Conservation (phyloP, 1,140 invertebrate species). For the Trachymyrmex septentrionalis region DNA sequence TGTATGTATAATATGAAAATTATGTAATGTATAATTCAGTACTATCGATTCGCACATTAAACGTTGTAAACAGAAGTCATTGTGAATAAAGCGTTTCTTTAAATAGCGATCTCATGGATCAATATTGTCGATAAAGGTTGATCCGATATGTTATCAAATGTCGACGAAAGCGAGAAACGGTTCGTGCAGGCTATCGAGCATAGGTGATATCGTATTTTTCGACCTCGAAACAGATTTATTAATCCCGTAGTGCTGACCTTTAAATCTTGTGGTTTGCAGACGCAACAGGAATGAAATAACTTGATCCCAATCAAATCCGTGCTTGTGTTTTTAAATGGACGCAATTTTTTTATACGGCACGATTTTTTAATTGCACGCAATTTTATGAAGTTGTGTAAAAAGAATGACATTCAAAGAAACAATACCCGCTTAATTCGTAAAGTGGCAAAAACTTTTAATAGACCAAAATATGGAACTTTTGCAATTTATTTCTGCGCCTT, state of each 20-base stretch:
- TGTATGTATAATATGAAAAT: not conserved
- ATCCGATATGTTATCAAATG: constrained; percentile 59
- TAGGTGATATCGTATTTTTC: constrained; percentile 55
- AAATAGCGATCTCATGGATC: constrained; percentile 44
- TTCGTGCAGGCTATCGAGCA: constrained; percentile 50
- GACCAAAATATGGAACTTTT: not conserved
- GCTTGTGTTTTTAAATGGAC: too few species aligned
- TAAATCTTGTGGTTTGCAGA: constrained; percentile 31
- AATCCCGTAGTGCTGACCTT: constrained; percentile 59
- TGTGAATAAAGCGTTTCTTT: constrained; percentile 35
- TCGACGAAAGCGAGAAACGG: constrained; percentile 54
- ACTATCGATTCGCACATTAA: not conserved
- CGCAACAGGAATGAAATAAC: constrained; percentile 47
- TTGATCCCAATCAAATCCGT: constrained; percentile 12
- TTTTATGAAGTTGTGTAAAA: not conserved
- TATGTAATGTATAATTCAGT: not conserved
- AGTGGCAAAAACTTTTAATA: not conserved
- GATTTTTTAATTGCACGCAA: constrained; percentile 36
- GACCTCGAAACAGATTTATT: constrained; percentile 61
- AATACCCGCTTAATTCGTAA: not conserved
- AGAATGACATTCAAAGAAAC: not conserved
- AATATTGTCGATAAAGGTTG: constrained; percentile 45
- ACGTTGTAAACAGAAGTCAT: constrained; percentile 39
- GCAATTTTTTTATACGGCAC: constrained; percentile 26
- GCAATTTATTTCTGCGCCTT: not conserved